A percentile compares a stretch with the other conserved stretches of the same genome.
Evolutionary conservation across 1,140 invertebrate genomes (phyloP).

Genomic region (Pseudomyrmex pallidus): DNA sequence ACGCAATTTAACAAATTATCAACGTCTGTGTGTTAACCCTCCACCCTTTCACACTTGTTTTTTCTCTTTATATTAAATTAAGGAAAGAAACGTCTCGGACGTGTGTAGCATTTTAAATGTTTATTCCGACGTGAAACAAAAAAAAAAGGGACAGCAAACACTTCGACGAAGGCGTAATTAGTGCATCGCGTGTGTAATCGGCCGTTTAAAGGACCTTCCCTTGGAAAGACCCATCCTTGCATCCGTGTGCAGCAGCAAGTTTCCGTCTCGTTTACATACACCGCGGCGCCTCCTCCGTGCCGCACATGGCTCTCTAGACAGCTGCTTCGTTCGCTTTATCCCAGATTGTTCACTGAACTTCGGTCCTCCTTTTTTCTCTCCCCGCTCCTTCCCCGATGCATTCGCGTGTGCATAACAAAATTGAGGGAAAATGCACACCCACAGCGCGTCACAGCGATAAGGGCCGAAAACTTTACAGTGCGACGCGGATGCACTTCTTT

Average conservation of each 20-base stretch:
- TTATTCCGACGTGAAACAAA: neutral
- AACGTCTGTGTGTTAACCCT: no score
- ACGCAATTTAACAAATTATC: no score
- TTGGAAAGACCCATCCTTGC: constrained; percentile 52
- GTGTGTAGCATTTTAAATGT: neutral
- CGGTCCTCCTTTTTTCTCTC: neutral
- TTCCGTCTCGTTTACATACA: constrained; percentile 54
- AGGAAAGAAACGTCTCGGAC: neutral
- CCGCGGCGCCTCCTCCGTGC: neutral
- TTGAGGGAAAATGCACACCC: constrained; percentile 3
- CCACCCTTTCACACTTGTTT: no score
- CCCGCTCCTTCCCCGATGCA: neutral
- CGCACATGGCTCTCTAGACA: constrained; percentile 44
- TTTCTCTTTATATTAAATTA: no score
- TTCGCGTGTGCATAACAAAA: constrained; percentile 60
- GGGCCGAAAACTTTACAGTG: constrained; percentile 49
- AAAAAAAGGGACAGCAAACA: neutral
- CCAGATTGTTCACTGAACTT: constrained; percentile 71
- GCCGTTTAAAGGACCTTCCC: constrained; percentile 42
- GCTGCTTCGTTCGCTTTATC: constrained; percentile 51
- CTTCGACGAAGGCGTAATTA: neutral
- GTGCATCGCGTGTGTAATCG: neutral
- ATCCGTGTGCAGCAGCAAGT: constrained; percentile 46
- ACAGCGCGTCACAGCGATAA: neutral
- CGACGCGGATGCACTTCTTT: constrained; percentile 21